A percentile compares a stretch with the other conserved stretches of the same genome.
Conservation (phyloP, 2,888 invertebrate genomes). For the Acholoe squamosa region DNA sequence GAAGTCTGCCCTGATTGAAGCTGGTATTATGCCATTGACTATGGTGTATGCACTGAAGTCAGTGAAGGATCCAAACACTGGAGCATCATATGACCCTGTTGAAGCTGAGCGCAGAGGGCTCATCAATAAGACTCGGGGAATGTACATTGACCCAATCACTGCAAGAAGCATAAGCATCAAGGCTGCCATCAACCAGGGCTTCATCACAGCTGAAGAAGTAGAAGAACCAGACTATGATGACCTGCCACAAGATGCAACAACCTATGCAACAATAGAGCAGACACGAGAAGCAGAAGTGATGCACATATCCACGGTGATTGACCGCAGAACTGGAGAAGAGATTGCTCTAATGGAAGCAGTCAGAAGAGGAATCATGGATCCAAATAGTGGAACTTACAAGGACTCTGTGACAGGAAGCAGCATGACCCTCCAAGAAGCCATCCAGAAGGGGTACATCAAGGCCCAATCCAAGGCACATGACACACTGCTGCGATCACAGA, state of each 20-base stretch:
- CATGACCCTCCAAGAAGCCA: constrained; percentile 92
- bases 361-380: constrained; percentile 93
- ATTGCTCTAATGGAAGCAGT: constrained; percentile 97
- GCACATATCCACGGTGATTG: constrained; percentile 84
- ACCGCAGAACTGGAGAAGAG: constrained; percentile 87
- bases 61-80: constrained; percentile 69
- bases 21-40: constrained; percentile 65
- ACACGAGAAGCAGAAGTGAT: constrained; percentile 64
- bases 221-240: constrained; percentile 71
- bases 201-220: constrained; percentile 69
- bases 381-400: constrained; percentile 87
- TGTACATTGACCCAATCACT: constrained; percentile 87
- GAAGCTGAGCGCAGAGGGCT: constrained; percentile 72
- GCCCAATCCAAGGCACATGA: constrained; percentile 60
- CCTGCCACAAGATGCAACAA: constrained; percentile 73
- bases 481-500: constrained; percentile 52
- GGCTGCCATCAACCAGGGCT: constrained; percentile 69
- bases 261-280: constrained; percentile 71
- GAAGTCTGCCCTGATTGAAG: constrained; percentile 69
- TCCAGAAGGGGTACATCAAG: constrained; percentile 91
- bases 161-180: constrained; percentile 89
- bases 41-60: constrained; percentile 69
- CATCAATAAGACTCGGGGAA: constrained; percentile 71
- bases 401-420: constrained; percentile 86
- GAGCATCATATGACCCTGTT: constrained; percentile 68